Evolutionary conservation across 2,888 invertebrate genomes (phyloP), one percentile per base, ranked within the genome.

Genomic region (Strigamia transsilvanica): DNA sequence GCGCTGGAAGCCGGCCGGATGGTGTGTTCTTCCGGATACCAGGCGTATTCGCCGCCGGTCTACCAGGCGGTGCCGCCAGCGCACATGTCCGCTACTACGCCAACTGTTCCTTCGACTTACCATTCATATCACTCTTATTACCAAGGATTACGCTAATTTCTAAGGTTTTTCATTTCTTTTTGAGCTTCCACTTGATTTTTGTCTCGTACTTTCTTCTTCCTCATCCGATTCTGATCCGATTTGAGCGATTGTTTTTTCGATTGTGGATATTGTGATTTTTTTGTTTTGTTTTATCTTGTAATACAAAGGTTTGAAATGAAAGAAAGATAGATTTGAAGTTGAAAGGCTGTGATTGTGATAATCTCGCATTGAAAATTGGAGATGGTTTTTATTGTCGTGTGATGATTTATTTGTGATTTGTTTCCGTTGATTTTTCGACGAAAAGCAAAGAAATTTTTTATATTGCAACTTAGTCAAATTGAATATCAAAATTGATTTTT

Each of bases 91-190:
- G 81, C 79, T 12, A 34, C 81, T 12, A 10, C 83, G 41, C 66
- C 83, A 10, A 79, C 83, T 13, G 51, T 83, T 79, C 83, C 82
- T 77, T 82, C 83, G 21, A 82, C 38, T 41, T 83, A 83, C 66
- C 82, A 83, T 46, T 82, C 82, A 77, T 83, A 83, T 73, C 73
- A 79, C 42, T 79, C 79, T 18, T 82, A 83, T 56, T 83, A 82
- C 61, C 82, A 61, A 56, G 34, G 51, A 21, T 81, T 81, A 32
- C 73, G 73, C 15, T 73, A 73, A 73, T 6, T 6, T 32, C 18
- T 21, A 7, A 5, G 10, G 13, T 15, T 7, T 80, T 41, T 23
- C 18, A 42, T 80, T 21, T 80, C 18, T 80, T 46, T 73, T 73
- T n/a, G 73, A 73, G 73, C 73, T 73, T 73, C 73, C 73, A 73